These are phyloP conservation scores for Ophioninae sp. DNA, from an alignment of 2,888 invertebrate species.

Conservation along the genomic window DNA sequence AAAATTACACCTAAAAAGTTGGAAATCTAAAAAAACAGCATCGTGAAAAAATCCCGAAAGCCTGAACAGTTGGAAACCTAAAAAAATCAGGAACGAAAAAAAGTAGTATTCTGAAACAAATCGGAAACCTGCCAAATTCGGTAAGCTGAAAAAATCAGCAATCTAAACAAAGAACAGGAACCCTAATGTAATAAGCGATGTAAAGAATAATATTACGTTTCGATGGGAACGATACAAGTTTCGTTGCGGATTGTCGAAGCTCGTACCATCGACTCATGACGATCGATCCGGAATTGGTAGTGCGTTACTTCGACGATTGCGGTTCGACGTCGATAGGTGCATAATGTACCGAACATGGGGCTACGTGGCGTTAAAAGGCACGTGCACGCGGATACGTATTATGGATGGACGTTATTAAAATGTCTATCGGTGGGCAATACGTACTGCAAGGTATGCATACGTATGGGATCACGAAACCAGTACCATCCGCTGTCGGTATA, in stretches of 20 bases:
- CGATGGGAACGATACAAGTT: not conserved
- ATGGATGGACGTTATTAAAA: constrained; percentile 48
- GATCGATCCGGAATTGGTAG: constrained; percentile 12
- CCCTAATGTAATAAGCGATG: not conserved
- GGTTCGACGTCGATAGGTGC: constrained; percentile 22
- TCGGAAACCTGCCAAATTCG: not conserved
- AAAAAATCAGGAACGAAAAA: not conserved
- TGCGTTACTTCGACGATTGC: constrained; percentile 32
- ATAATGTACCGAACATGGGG: constrained; percentile 35
- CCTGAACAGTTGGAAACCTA: not conserved
- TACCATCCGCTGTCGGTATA: constrained; percentile 47
- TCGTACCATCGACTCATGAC: not conserved
- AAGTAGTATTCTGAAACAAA: not conserved
- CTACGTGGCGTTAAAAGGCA: constrained; percentile 2
- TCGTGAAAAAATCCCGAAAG: too few relatives aligned
- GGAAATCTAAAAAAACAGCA: too few relatives aligned
- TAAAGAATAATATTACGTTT: not conserved
- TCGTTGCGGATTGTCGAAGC: not conserved
- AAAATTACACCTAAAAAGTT: not conserved
- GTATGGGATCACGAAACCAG: constrained; percentile 22
- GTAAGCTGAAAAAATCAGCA: not conserved
- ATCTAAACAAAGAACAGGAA: not conserved
- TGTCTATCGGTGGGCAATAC: constrained; percentile 1
- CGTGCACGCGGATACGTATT: constrained; percentile 37
- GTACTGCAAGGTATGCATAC: constrained; percentile 49